Conservation (phyloP, 2,888 invertebrate genomes). For the Aporophyla lueneburgensis region DNA sequence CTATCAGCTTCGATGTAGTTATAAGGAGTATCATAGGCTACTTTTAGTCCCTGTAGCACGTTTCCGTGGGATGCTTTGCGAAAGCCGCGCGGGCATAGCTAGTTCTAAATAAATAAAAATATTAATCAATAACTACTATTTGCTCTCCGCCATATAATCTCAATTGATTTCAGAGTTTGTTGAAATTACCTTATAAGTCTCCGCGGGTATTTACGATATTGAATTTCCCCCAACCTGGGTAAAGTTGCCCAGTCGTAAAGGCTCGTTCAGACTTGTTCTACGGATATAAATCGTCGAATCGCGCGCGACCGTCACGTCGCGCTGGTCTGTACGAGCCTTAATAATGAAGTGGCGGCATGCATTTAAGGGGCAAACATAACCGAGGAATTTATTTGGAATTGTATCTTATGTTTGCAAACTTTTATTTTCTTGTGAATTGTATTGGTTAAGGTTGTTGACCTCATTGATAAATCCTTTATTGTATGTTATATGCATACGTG, state of each 20-base stretch:
- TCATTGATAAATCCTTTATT: neutral
- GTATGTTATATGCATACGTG: too few relatives aligned
- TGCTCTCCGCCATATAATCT: slow-evolving; percentile 2
- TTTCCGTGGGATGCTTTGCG: too few relatives aligned
- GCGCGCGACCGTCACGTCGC: too few relatives aligned
- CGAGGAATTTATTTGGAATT: slow-evolving; percentile 25
- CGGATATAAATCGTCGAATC: too few relatives aligned
- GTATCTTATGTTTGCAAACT: slow-evolving; percentile 2
- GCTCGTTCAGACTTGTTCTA: too few relatives aligned
- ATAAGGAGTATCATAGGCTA: too few relatives aligned
- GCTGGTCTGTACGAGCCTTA: too few relatives aligned
- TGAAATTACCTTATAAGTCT: slow-evolving; percentile 18
- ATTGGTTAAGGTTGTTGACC: neutral
- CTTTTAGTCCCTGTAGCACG: too few relatives aligned
- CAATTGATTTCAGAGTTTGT: slow-evolving; percentile 26
- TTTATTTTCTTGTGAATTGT: neutral
- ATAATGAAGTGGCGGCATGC: slow-evolving; percentile 38
- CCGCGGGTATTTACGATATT: slow-evolving; percentile 28
- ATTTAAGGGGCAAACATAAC: slow-evolving; percentile 8
- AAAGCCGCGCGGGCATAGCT: too few relatives aligned
- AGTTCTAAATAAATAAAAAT: neutral
- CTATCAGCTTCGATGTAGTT: too few relatives aligned
- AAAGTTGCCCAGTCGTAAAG: slow-evolving; percentile 37
- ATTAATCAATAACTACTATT: neutral
- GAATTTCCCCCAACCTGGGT: slow-evolving; percentile 22